Evolutionary conservation across 2,113 vertebrate genomes (phyloP).

Genomic region (Triplophysa siluroides): DNA sequence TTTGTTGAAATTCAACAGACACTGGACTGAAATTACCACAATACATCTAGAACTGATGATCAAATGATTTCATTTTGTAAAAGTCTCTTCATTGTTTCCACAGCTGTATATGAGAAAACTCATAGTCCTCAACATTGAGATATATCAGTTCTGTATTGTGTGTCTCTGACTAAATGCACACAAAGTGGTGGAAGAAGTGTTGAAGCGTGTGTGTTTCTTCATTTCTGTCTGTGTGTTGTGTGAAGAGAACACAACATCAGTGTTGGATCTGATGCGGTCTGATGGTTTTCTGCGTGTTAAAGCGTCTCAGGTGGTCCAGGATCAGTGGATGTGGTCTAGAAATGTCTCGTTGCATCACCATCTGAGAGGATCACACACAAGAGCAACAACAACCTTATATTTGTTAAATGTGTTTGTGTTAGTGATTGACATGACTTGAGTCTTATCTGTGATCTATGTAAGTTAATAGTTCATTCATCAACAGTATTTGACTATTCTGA

Average conservation of each 20-base stretch:
- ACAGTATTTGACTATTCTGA: neutral
- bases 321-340: conserved; percentile 48
- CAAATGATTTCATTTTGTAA: too few species aligned
- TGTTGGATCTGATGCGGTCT: conserved; percentile 56
- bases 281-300: conserved; percentile 40
- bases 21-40: too few species aligned
- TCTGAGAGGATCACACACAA: conserved; percentile 36
- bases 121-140: too few species aligned
- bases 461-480: neutral
- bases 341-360: conserved; percentile 48
- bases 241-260: conserved; percentile 51
- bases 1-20: too few species aligned
- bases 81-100: too few species aligned
- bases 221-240: conserved; percentile 59
- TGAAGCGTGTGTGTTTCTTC: conserved; percentile 8
- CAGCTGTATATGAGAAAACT: too few species aligned
- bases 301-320: conserved; percentile 58
- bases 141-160: too few species aligned
- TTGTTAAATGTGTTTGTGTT: neutral
- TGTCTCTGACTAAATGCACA: too few species aligned
- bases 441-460: neutral
- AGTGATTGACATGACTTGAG: neutral
- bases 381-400: neutral
- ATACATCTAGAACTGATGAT: too few species aligned
- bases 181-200: too few species aligned